Conservation (phyloP, 64 coral and sea anemone species). For the Pocillopora verrucosa region DNA sequence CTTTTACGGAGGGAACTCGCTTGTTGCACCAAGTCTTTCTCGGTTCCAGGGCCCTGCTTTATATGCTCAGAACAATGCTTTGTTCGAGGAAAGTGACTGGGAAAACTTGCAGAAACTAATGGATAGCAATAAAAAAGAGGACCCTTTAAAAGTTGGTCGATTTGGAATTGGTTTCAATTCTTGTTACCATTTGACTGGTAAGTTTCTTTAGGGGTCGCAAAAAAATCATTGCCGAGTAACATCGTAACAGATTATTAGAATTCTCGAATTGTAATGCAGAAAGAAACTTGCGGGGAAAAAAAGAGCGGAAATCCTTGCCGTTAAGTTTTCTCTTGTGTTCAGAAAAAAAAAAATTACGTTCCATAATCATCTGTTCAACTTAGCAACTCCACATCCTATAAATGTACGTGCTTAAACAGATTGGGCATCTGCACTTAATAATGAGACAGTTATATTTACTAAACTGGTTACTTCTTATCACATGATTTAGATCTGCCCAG, state of each 20-base stretch:
- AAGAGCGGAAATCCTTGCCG: too few species aligned
- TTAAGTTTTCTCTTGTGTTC: too few species aligned
- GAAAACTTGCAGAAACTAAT: conserved; percentile 71
- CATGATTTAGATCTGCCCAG: conserved; percentile 76
- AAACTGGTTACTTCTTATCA: neutral
- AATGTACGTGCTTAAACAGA: too few species aligned
- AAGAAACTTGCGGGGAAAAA: too few species aligned
- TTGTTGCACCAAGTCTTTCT: conserved; percentile 42
- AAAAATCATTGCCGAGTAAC: neutral
- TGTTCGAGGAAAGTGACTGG: conserved; percentile 68
- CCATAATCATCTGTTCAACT: too few species aligned
- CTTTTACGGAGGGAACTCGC: conserved; percentile 43
- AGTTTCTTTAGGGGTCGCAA: neutral
- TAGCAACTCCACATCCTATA: too few species aligned
- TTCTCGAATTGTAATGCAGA: neutral
- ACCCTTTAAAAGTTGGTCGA: conserved; percentile 82
- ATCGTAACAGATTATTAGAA: too few species aligned
- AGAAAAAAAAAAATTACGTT: too few species aligned
- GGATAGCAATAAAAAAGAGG: conserved; percentile 78
- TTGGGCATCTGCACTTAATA: too few species aligned
- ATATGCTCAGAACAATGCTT: conserved; percentile 69
- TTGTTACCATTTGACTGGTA: conserved; percentile 77
- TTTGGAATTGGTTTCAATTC: conserved; percentile 91
- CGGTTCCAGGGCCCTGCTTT: conserved; percentile 76
- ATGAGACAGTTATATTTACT: too few species aligned